These are phyloP conservation scores for Calliopum simillimum DNA, from an alignment of 2,888 invertebrate species.

Conservation along the genomic window DNA sequence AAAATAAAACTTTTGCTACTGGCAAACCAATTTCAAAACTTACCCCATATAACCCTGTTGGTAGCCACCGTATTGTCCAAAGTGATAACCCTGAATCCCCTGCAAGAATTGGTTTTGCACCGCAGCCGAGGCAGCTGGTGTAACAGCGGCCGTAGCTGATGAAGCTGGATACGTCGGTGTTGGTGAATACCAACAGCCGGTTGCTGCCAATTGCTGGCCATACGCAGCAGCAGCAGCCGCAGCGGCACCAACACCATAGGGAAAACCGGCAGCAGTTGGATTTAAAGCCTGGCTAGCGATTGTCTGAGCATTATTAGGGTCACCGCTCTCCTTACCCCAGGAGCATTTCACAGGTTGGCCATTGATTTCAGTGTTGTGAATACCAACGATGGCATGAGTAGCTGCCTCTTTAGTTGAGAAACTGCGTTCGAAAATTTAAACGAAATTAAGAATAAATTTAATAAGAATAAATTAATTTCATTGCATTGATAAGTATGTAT, in stretches of 20 bases:
- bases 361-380: constrained; percentile 96
- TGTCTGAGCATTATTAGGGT: constrained; percentile 86
- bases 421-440: too few relatives aligned
- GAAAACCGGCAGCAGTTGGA: constrained; percentile 66
- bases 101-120: constrained; percentile 88
- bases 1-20: neutral
- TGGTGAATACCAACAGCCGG: constrained; percentile 92
- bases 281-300: constrained; percentile 73
- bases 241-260: constrained; percentile 71
- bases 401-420: constrained; percentile 99
- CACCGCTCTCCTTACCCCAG: constrained; percentile 98
- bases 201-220: constrained; percentile 80
- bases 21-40: constrained; percentile 57
- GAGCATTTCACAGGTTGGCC: constrained; percentile 98
- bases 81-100: constrained; percentile 88
- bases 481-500: neutral
- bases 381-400: constrained; percentile 96
- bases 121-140: constrained; percentile 77
- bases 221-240: constrained; percentile 73
- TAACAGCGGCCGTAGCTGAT: constrained; percentile 71
- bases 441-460: too few relatives aligned
- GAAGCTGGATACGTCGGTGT: constrained; percentile 75
- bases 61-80: constrained; percentile 88
- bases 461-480: too few relatives aligned
- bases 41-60: constrained; percentile 95